Evolutionary conservation across 2,113 vertebrate species (phyloP).

Genomic region (Rhipidura dahli): DNA sequence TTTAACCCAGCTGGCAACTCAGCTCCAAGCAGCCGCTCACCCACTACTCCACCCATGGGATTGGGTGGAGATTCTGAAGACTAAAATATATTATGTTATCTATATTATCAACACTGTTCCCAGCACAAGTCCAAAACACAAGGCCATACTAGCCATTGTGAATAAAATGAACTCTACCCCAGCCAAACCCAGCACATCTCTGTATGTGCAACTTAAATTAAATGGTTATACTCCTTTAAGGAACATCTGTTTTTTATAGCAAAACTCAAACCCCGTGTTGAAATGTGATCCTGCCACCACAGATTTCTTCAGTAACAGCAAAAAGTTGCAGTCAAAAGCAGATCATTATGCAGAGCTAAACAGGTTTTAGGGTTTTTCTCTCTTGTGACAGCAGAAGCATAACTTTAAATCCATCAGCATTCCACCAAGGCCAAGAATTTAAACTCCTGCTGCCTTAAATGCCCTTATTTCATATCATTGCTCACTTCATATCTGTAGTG

Average conservation of each 20-base stretch:
- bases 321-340: neutral
- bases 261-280: neutral
- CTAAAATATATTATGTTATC: neutral
- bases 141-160: neutral
- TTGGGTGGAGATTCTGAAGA: neutral
- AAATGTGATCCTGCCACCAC: neutral
- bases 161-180: neutral
- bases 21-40: accelerated
- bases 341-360: neutral
- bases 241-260: neutral
- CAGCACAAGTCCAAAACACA: neutral
- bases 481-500: neutral
- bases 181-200: neutral
- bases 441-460: neutral
- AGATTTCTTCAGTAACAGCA: neutral
- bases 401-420: neutral
- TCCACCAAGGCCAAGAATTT: neutral
- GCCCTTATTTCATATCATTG: neutral
- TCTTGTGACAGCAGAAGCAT: neutral
- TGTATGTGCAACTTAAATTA: neutral
- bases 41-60: neutral
- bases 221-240: neutral
- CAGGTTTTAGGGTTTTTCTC: neutral
- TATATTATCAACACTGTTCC: neutral
- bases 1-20: neutral